Percentiles rank a stretch among this genome's conserved stretches.
phyloP scores from a whole-genome alignment of 2,888 invertebrate species.

The Limulus polyphemus region DNA sequence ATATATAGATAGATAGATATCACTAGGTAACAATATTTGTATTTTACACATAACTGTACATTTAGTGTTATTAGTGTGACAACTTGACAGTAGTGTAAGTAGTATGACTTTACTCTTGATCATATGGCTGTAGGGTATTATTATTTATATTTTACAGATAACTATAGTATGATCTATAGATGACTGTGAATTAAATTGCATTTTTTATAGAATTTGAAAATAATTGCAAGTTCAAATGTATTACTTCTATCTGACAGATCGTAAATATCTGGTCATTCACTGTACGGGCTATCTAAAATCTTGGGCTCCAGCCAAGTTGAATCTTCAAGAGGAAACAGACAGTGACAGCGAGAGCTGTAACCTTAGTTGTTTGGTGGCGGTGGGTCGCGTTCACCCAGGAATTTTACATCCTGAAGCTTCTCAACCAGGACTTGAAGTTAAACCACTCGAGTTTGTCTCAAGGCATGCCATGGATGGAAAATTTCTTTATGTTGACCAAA shows the following conservation, averaged over 20 bases:
- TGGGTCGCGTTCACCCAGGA: slow-evolving; percentile 59
- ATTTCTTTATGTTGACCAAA: slow-evolving; percentile 82
- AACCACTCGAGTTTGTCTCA: slow-evolving; percentile 51
- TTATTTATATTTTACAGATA: no score
- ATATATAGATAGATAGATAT: no score
- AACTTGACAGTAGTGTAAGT: no score
- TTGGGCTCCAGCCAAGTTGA: slow-evolving; percentile 68
- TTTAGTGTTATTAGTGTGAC: no score
- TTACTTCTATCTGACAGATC: slow-evolving; percentile 43
- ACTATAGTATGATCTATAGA: no score
- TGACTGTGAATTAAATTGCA: no score
- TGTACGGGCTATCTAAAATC: slow-evolving; percentile 88
- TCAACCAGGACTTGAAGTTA: slow-evolving; percentile 27
- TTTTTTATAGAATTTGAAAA: slow-evolving; percentile 1
- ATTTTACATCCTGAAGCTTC: slow-evolving; percentile 33
- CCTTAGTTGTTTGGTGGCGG: slow-evolving; percentile 74
- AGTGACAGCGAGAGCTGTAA: slow-evolving; percentile 50
- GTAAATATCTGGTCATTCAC: slow-evolving; percentile 76
- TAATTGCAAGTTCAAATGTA: not conserved
- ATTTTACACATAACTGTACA: no score
- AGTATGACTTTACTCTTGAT: no score
- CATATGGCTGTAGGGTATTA: no score
- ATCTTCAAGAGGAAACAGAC: slow-evolving; percentile 54
- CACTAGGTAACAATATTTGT: no score
- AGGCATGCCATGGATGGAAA: slow-evolving; percentile 81